Percentiles rank a stretch among this genome's conserved stretches.
phyloP scores from a whole-genome alignment of 2,888 invertebrate genomes.

The Unio pictorum region DNA sequence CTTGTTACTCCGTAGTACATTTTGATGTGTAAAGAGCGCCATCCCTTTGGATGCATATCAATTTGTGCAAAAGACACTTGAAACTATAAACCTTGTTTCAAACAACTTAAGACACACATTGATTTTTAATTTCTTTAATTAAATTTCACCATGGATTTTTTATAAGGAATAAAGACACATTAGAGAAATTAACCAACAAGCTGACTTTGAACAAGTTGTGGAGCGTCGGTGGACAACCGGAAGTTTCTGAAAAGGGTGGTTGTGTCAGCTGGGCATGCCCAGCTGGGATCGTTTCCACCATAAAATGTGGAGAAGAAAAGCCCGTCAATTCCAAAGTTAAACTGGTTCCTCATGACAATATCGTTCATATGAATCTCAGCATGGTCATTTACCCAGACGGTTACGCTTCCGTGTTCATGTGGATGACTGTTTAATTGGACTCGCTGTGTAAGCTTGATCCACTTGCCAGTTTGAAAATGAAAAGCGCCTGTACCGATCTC shows the following conservation, averaged over 20 bases:
- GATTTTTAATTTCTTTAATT: no score
- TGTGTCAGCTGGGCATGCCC: constrained; percentile 43
- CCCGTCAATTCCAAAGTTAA: constrained; percentile 36
- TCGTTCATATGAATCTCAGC: constrained; percentile 26
- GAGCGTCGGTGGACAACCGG: constrained; percentile 17
- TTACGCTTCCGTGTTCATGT: constrained; percentile 37
- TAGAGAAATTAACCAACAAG: constrained; percentile 12
- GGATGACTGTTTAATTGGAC: constrained; percentile 45
- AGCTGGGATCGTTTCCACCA: constrained; percentile 41
- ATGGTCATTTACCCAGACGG: constrained; percentile 39
- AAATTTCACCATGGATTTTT: no score
- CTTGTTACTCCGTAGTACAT: no score
- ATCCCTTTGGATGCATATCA: no score
- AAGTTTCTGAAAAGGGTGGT: constrained; percentile 54
- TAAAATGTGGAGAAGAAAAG: constrained; percentile 57
- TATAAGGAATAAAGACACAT: no score
- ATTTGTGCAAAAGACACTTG: no score
- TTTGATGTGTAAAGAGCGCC: no score
- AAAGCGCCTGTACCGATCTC: constrained; percentile 28
- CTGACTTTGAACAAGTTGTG: constrained; percentile 1
- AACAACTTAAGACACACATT: no score
- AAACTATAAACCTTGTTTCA: no score
- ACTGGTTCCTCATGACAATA: constrained; percentile 33
- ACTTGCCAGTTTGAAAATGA: constrained; percentile 26
- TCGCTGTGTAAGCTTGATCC: constrained; percentile 48